These are phyloP conservation scores for Calyptomena viridis DNA, from an alignment of 2,113 vertebrate genomes.

Conservation along the genomic window DNA sequence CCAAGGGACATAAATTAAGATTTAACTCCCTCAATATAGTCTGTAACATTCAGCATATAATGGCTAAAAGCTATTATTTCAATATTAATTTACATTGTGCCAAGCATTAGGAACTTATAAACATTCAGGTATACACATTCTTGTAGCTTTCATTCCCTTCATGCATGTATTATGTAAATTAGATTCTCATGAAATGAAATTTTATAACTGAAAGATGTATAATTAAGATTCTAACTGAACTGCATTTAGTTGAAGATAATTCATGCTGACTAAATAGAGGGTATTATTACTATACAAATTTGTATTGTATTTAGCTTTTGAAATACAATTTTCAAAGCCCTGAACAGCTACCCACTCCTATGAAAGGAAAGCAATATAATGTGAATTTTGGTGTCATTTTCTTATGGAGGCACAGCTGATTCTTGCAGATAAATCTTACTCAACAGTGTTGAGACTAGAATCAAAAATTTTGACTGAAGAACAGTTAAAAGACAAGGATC, in stretches of 20 bases:
- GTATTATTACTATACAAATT: not conserved
- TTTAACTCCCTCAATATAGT: not conserved
- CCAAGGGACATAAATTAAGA: not conserved
- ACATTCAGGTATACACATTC: not conserved
- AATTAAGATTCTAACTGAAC: not conserved
- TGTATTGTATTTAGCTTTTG: not conserved
- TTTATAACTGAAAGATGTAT: not conserved
- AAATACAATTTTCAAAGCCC: not conserved
- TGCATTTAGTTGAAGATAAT: not conserved
- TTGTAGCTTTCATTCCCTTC: not conserved
- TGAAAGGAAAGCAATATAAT: not conserved
- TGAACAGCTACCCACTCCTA: not conserved
- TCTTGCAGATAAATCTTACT: not conserved
- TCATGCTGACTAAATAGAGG: not conserved
- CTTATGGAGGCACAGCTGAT: not conserved
- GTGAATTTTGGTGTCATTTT: not conserved
- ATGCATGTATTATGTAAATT: not conserved
- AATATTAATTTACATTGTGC: not conserved
- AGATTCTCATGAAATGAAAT: not conserved
- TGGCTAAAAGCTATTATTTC: not conserved
- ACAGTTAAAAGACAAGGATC: not conserved
- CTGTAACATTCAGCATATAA: not conserved
- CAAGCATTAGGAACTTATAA: not conserved
- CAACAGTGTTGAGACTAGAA: not conserved
- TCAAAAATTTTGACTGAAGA: not conserved